Conservation (phyloP, 1,140 invertebrate species). For the Bicyclus anynana region DNA sequence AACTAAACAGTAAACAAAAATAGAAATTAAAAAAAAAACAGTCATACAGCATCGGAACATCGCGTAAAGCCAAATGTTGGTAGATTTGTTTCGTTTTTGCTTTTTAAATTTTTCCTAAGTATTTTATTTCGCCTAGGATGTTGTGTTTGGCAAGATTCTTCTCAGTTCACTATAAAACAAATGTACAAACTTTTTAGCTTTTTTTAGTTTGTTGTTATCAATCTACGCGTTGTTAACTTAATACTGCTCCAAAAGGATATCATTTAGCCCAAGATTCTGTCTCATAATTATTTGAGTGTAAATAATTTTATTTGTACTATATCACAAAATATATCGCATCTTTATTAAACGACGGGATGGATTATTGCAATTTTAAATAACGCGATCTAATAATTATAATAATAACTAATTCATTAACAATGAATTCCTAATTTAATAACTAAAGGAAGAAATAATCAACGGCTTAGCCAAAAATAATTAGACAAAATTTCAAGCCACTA, state of each 20-base stretch:
- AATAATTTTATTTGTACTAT: slow-evolving; percentile 72
- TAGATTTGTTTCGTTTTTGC: slow-evolving; percentile 7
- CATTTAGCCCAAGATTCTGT: slow-evolving; percentile 14
- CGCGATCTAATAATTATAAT: slow-evolving; percentile 6
- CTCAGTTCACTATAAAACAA: slow-evolving; percentile 15
- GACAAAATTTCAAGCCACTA: slow-evolving; percentile 55
- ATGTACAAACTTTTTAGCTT: slow-evolving; percentile 14
- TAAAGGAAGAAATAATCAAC: slow-evolving; percentile 40
- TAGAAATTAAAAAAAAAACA: slow-evolving; percentile 50
- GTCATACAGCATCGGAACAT: slow-evolving; percentile 47
- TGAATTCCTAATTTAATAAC: slow-evolving; percentile 2
- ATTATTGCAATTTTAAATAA: slow-evolving; percentile 11
- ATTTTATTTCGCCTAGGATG: slow-evolving; percentile 15
- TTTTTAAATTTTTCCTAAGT: not conserved
- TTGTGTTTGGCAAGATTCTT: slow-evolving; percentile 42
- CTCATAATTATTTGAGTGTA: slow-evolving; percentile 29
- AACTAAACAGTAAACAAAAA: slow-evolving; percentile 71
- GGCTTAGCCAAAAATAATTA: slow-evolving; percentile 52
- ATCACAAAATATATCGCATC: slow-evolving; percentile 59
- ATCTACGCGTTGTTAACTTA: slow-evolving; percentile 21
- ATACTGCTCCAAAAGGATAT: slow-evolving; percentile 36
- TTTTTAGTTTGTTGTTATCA: not conserved
- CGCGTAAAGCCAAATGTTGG: slow-evolving; percentile 20
- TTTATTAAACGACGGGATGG: slow-evolving; percentile 29
- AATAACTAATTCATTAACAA: slow-evolving; percentile 5